Evolutionary conservation across 2,888 invertebrate genomes (phyloP).

Genomic region (Acanthosepion pharaonis): DNA sequence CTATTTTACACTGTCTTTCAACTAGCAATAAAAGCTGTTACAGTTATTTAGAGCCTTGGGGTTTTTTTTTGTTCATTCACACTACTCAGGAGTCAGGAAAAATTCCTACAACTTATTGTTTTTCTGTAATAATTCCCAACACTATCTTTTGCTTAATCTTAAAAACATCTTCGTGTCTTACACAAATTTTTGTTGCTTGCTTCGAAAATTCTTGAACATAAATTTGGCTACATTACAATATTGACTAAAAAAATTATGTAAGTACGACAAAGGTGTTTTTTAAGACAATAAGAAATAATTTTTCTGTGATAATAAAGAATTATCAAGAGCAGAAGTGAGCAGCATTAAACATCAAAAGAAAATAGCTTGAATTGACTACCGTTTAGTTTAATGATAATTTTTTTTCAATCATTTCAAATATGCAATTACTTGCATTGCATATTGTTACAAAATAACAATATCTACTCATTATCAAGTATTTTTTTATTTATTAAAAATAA

Average conservation of each 20-base stretch:
- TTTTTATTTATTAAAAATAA: not conserved
- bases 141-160: too few relatives aligned
- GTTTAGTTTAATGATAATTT: not conserved
- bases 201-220: too few relatives aligned
- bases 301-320: not conserved
- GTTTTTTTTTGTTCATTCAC: too few relatives aligned
- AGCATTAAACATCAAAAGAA: not conserved
- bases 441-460: not conserved
- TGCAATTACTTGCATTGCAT: not conserved
- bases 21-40: too few relatives aligned
- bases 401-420: not conserved
- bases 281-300: too few relatives aligned
- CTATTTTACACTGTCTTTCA: too few relatives aligned
- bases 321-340: not conserved
- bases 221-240: not conserved
- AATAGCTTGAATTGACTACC: not conserved
- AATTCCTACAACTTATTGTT: too few relatives aligned
- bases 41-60: too few relatives aligned
- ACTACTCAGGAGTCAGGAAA: too few relatives aligned
- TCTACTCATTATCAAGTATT: not conserved
- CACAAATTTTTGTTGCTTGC: too few relatives aligned
- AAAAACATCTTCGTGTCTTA: too few relatives aligned
- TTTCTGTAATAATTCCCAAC: too few relatives aligned
- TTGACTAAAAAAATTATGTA: not conserved
- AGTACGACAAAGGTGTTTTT: not conserved